Evolutionary conservation across 2,113 vertebrate genomes (phyloP).

Genomic region (Solea solea): DNA sequence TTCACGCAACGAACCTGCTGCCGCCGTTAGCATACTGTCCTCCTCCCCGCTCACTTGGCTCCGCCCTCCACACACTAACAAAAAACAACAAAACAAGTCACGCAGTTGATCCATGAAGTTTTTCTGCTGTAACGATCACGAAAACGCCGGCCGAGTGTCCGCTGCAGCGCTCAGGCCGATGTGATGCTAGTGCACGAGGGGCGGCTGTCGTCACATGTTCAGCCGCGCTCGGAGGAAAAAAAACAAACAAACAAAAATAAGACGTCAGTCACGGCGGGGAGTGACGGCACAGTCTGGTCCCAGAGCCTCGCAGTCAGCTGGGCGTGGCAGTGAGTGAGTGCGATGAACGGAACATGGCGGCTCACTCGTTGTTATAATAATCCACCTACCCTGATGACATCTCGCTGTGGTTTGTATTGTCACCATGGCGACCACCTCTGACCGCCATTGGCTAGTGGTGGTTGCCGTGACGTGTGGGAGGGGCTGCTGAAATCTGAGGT

Average conservation of each 20-base stretch:
- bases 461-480: constrained; percentile 49
- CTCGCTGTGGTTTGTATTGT: constrained; percentile 85
- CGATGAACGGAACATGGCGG: constrained; percentile 73
- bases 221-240: neutral
- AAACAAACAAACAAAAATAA: too few relatives aligned
- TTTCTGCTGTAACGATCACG: constrained; percentile 2
- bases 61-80: neutral
- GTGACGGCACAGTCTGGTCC: constrained; percentile 24
- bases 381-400: constrained; percentile 99
- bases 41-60: constrained; percentile 23
- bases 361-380: constrained; percentile 97
- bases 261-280: constrained; percentile 9
- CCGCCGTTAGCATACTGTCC: constrained; percentile 55
- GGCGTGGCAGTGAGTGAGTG: constrained; percentile 66
- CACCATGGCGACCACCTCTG: constrained; percentile 71
- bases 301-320: constrained; percentile 27
- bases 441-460: constrained; percentile 57
- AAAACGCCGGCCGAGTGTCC: constrained; percentile 23
- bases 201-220: constrained; percentile 10
- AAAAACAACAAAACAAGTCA: neutral
- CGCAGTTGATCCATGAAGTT: too few relatives aligned
- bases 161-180: constrained; percentile 13
- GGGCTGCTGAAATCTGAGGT: constrained; percentile 3
- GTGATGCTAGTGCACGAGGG: constrained; percentile 32
- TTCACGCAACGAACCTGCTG: constrained; percentile 71